These are phyloP conservation scores for Borostomias antarcticus DNA, from an alignment of 2,797 vertebrate genomes.

Conservation along the genomic window DNA sequence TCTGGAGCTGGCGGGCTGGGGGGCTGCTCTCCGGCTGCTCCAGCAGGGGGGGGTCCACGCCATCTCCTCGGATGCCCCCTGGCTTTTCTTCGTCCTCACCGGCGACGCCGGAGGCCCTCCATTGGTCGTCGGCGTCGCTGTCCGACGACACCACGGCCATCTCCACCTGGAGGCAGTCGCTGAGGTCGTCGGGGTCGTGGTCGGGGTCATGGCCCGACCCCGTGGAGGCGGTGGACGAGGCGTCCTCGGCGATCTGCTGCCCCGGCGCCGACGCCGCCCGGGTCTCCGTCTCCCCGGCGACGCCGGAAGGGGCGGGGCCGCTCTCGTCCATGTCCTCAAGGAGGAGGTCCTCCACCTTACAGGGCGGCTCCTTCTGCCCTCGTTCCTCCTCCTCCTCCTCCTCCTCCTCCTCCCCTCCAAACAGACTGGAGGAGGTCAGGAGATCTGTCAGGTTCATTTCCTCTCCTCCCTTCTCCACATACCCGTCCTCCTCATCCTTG, in stretches of 20 bases:
- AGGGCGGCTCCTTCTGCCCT: background rate
- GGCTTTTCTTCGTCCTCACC: background rate
- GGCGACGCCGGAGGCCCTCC: constrained; percentile 36
- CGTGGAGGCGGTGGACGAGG: constrained; percentile 52
- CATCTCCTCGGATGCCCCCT: background rate
- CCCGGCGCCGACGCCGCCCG: constrained; percentile 42
- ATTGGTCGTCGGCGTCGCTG: constrained; percentile 57
- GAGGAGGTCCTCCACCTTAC: constrained; percentile 5
- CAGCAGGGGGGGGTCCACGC: background rate
- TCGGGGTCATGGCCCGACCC: constrained; percentile 53
- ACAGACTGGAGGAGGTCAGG: background rate
- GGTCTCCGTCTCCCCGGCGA: constrained; percentile 20
- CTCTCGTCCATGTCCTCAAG: constrained; percentile 35
- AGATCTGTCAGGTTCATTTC: background rate
- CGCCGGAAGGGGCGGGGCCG: constrained; percentile 37
- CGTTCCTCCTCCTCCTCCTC: background rate
- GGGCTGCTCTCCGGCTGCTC: background rate
- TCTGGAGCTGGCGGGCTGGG: background rate
- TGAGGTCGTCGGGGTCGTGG: constrained; percentile 52
- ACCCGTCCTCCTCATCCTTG: background rate
- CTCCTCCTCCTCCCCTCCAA: background rate
- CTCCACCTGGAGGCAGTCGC: constrained; percentile 53
- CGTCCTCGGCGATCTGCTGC: constrained; percentile 50
- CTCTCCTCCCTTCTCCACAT: background rate
- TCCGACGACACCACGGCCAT: constrained; percentile 57